Percentiles rank a stretch among this genome's conserved stretches.
These are phyloP conservation scores for Arvicanthis niloticus DNA, from an alignment of 2,113 vertebrate genomes.

Conservation along the genomic window DNA sequence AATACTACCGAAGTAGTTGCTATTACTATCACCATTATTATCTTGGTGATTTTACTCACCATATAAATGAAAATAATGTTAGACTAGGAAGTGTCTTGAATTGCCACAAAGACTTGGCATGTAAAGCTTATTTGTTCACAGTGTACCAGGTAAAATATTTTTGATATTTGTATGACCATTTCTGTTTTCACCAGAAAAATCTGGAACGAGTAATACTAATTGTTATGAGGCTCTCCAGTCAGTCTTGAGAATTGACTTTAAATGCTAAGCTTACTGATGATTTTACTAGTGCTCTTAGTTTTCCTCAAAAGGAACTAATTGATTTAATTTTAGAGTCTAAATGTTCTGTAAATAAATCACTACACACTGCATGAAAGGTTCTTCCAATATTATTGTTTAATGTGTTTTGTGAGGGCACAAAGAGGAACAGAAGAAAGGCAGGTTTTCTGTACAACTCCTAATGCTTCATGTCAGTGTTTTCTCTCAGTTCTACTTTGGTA, in stretches of 20 bases:
- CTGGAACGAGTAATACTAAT: background rate
- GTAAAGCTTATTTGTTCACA: background rate
- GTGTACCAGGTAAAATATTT: background rate
- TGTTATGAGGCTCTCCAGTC: background rate
- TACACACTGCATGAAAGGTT: background rate
- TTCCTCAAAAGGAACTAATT: constrained; percentile 49
- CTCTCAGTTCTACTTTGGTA: constrained; percentile 36
- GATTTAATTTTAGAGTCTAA: constrained; percentile 59
- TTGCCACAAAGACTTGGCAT: background rate
- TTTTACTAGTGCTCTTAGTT: constrained; percentile 45
- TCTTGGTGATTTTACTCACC: background rate
- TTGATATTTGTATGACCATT: background rate
- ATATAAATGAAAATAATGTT: background rate
- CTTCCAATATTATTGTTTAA: constrained; percentile 27
- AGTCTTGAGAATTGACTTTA: background rate
- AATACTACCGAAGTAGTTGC: background rate
- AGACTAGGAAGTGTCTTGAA: background rate
- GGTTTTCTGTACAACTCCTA: background rate
- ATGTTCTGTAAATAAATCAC: constrained; percentile 62
- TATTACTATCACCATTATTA: background rate
- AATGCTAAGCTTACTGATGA: constrained; percentile 29
- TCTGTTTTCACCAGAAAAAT: constrained; percentile 11
- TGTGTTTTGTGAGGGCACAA: constrained; percentile 33
- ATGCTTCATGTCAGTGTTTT: background rate
- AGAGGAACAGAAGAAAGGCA: constrained; percentile 7